Conservation (phyloP, 2,888 invertebrate species). For the Caenorhabditis sp. region DNA sequence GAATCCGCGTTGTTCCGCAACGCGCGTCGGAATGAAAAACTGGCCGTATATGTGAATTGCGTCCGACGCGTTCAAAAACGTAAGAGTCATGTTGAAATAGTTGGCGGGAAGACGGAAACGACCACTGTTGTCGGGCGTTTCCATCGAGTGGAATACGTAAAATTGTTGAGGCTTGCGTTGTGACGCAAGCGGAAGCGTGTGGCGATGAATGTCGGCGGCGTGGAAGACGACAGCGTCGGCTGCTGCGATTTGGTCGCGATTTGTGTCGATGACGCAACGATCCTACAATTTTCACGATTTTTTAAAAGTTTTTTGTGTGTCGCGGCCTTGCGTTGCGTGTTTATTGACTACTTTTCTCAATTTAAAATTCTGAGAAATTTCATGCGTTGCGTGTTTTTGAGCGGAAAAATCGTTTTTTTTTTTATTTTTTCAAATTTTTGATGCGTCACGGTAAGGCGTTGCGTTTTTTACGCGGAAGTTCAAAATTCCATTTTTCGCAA, state of each 20-base stretch:
- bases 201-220: conserved; percentile 52
- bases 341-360: too few relatives aligned
- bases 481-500: too few relatives aligned
- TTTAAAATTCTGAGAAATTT: too few relatives aligned
- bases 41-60: conserved; percentile 72
- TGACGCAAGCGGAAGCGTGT: conserved; percentile 34
- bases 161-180: conserved; percentile 24
- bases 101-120: conserved; percentile 24
- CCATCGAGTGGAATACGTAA: conserved; percentile 44
- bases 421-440: too few relatives aligned
- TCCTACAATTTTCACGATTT: conserved; percentile 73
- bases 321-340: too few relatives aligned
- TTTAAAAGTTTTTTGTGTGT: neutral
- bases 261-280: conserved; percentile 76
- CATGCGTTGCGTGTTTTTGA: too few relatives aligned
- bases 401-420: too few relatives aligned
- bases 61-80: conserved; percentile 74
- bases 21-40: conserved; percentile 55
- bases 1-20: conserved; percentile 52
- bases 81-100: conserved; percentile 75
- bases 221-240: conserved; percentile 79
- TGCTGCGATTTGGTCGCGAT: conserved; percentile 72
- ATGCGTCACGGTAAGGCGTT: too few relatives aligned
- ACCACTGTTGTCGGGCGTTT: conserved; percentile 47
- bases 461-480: too few relatives aligned